A percentile compares a stretch with the other conserved stretches of the same genome.
Evolutionary conservation across 2,113 vertebrate genomes (phyloP).

Genomic region (Mirounga angustirostris): DNA sequence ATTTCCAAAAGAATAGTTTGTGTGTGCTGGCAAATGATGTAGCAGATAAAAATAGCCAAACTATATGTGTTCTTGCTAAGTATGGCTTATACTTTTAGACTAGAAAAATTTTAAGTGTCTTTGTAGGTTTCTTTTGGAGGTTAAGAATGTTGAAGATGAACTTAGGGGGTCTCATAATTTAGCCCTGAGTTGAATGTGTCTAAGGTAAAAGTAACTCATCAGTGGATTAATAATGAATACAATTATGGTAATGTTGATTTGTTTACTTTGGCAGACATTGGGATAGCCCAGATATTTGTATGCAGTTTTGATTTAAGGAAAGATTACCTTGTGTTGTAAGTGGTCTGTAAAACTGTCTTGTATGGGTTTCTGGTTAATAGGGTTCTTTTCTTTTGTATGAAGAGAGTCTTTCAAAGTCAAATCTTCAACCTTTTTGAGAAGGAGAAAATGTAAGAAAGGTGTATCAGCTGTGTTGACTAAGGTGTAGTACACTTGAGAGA

Average conservation of each 20-base stretch:
- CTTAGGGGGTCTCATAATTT: slow-evolving; percentile 71
- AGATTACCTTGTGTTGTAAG: slow-evolving; percentile 34
- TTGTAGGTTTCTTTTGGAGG: slow-evolving; percentile 72
- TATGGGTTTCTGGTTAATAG: slow-evolving; percentile 63
- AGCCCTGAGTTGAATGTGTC: slow-evolving; percentile 52
- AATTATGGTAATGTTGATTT: slow-evolving; percentile 55
- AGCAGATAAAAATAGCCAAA: slow-evolving; percentile 75
- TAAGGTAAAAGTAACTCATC: slow-evolving; percentile 76
- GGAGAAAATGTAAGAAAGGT: slow-evolving; percentile 57
- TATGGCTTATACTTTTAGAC: slow-evolving; percentile 68
- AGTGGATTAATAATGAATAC: slow-evolving; percentile 75
- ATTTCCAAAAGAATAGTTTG: slow-evolving; percentile 12
- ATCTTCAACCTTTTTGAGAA: slow-evolving; percentile 64
- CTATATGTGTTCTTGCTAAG: slow-evolving; percentile 67
- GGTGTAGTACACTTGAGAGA: not conserved
- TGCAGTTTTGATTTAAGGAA: slow-evolving; percentile 56
- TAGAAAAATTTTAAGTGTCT: slow-evolving; percentile 67
- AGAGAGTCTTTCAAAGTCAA: slow-evolving; percentile 69
- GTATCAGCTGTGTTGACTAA: slow-evolving; percentile 64
- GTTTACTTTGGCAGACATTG: slow-evolving; percentile 70
- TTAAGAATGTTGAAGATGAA: slow-evolving; percentile 68
- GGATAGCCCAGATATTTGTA: slow-evolving; percentile 53
- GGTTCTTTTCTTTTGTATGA: not conserved
- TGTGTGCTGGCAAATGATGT: slow-evolving; percentile 67
- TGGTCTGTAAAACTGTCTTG: slow-evolving; percentile 59